Percentiles rank a stretch among this genome's conserved stretches.
Evolutionary conservation across 2,888 invertebrate genomes (phyloP).

Genomic region (Cheiracanthium punctorium): DNA sequence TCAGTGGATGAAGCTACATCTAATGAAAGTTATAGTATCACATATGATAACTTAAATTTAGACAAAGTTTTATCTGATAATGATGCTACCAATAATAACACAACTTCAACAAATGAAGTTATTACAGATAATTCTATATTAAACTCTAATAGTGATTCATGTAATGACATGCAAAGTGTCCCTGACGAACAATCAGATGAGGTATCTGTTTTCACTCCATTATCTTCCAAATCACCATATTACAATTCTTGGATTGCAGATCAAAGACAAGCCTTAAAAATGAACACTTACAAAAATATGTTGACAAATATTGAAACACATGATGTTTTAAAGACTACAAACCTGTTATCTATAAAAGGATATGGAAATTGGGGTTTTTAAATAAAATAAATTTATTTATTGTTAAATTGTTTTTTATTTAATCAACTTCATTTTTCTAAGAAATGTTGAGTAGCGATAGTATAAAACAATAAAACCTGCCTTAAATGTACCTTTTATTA

Average conservation of each 20-base stretch:
- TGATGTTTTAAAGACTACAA: conserved; percentile 23
- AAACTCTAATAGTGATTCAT: too few relatives aligned
- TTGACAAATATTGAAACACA: conserved; percentile 26
- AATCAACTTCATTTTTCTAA: too few relatives aligned
- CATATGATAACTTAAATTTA: too few relatives aligned
- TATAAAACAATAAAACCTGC: too few relatives aligned
- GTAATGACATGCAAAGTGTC: background rate
- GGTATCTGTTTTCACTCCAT: background rate
- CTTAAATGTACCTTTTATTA: too few relatives aligned
- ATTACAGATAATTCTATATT: too few relatives aligned
- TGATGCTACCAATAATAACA: too few relatives aligned
- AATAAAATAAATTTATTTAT: conserved; percentile 8
- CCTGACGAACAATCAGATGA: background rate
- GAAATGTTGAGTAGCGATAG: too few relatives aligned
- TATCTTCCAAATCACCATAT: background rate
- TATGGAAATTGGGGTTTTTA: conserved; percentile 57
- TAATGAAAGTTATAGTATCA: background rate
- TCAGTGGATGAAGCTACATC: background rate
- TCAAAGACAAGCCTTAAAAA: conserved; percentile 41
- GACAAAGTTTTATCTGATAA: too few relatives aligned
- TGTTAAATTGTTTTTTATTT: too few relatives aligned
- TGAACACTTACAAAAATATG: conserved; percentile 40
- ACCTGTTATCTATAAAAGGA: conserved; percentile 39
- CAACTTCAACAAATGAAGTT: too few relatives aligned
- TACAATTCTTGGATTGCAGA: conserved; percentile 38